Conservation (phyloP, 2,888 invertebrate species). For the Acleris literana region DNA sequence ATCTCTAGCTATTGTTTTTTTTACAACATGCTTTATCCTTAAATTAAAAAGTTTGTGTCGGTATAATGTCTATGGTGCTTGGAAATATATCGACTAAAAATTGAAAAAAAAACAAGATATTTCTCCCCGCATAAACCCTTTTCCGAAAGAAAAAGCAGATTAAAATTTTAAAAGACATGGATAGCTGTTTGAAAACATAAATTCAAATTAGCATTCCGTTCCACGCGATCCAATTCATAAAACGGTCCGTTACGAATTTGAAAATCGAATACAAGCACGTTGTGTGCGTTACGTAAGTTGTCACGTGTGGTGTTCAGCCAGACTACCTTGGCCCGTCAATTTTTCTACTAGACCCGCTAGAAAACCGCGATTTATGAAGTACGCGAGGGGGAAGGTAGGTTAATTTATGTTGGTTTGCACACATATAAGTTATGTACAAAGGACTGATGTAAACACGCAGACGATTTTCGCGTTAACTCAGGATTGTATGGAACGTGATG, state of each 20-base stretch:
- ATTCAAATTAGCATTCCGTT: slow-evolving; percentile 18
- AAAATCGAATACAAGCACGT: slow-evolving; percentile 33
- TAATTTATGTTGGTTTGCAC: not conserved
- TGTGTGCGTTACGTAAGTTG: slow-evolving; percentile 28
- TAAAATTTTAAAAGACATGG: too few relatives aligned
- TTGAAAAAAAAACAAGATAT: too few relatives aligned
- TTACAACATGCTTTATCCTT: too few relatives aligned
- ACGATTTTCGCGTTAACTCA: slow-evolving; percentile 23
- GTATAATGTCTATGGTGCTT: too few relatives aligned
- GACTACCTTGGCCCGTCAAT: not conserved
- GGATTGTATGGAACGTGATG: slow-evolving; percentile 30
- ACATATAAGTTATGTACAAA: slow-evolving; percentile 20
- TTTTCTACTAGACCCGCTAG: not conserved
- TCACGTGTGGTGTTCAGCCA: slow-evolving; percentile 25
- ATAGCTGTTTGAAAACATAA: not conserved
- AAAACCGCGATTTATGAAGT: not conserved
- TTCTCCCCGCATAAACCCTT: too few relatives aligned
- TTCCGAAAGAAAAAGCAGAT: too few relatives aligned
- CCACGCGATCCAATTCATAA: slow-evolving; percentile 18
- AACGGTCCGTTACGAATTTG: slow-evolving; percentile 28
- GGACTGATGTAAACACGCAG: slow-evolving; percentile 19
- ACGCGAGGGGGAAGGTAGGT: not conserved
- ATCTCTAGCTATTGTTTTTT: too few relatives aligned
- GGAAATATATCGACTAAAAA: too few relatives aligned
- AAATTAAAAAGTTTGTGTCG: too few relatives aligned